Base-by-base conservation (phyloP, 35 echinoderm and acorn worm species). In the Stichopus chloronotus region DNA sequence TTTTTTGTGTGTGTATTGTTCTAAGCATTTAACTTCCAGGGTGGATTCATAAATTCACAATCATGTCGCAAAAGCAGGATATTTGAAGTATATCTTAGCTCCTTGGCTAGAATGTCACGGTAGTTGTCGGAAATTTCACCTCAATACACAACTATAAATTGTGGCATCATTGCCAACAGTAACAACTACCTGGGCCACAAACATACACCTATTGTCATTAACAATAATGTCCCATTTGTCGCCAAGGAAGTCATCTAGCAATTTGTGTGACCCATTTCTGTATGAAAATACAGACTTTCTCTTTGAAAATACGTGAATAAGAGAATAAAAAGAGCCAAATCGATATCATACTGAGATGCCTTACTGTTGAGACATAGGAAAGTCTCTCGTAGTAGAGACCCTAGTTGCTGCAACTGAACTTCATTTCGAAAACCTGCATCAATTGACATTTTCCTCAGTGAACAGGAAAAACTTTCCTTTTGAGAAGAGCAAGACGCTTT, bases 241-340 rank as follows among this genome's bases (percentile, higher is more conserved):
- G 16, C 79, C 79, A 83, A 83, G 79, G 79, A 83, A 13, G 22
- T 13, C 53, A 83, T 83, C 79, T 52, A 83, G 22, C 23, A 7
- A 30, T 83, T 20, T 43, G 53, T 43, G 23, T 5, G 4, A 43
- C 24, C 6, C 53, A 83, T 83, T 55, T 13, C 23, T 52, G 79
- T 83, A 83, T 83, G 79, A 83, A 83, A 83, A 83, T 30, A 83
- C 79, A 5, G 53, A 30, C 53, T 83, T 83, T 52, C 53, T 83
- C 21, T 76, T 76, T 14, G 71, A 76, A 76, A 76, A 76, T 14
- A 76, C 71, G 24, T 76, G 16, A 5, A n/a, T n/a, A n/a, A n/a
- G n/a, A 76, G 71, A n/a, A 23, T n/a, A 76, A 76, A 76, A n/a
- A 76, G 71, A 12, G 71, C 71, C 5, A 76, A 23, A 76, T 76